Percentiles rank a stretch among this genome's conserved stretches.
Conservation (phyloP, 1,140 invertebrate genomes). For the Neotoxoptera formosana region DNA sequence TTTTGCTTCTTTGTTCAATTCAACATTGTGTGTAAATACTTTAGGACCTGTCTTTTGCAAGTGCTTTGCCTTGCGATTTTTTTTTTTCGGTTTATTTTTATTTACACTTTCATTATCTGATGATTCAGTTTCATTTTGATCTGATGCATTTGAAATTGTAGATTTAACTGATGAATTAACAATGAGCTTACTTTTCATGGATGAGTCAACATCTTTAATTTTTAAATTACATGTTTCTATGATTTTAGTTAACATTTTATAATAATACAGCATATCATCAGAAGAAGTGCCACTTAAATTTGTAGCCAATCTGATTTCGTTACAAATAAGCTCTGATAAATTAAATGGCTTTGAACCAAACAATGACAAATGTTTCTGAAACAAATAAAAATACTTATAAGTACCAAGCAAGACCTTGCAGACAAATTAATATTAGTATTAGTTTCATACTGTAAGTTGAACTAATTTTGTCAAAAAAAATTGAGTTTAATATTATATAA, state of each 20-base stretch:
- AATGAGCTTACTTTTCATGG: not conserved
- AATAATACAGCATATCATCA: constrained; percentile 12
- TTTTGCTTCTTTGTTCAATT: not conserved
- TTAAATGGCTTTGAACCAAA: constrained; percentile 12
- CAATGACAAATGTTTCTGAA: constrained; percentile 24
- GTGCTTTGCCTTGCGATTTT: not conserved
- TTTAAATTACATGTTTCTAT: constrained; percentile 11
- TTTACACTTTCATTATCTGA: not conserved
- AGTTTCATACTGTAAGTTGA: not conserved
- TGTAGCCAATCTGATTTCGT: constrained; percentile 27
- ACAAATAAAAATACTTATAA: not conserved
- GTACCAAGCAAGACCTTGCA: not conserved
- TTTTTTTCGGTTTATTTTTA: not conserved
- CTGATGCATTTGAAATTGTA: not conserved
- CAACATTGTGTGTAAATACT: not conserved
- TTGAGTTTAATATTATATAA: not conserved
- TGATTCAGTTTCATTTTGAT: not conserved
- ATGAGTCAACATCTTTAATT: constrained; percentile 4
- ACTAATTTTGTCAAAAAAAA: not conserved
- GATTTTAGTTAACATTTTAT: constrained; percentile 16
- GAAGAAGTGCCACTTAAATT: not conserved
- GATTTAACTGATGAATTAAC: not conserved
- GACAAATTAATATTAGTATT: not conserved
- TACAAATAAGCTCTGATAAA: constrained; percentile 45
- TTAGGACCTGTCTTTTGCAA: not conserved